Evolutionary conservation across 2,888 invertebrate species (phyloP).

Genomic region (Watsonalla binaria): DNA sequence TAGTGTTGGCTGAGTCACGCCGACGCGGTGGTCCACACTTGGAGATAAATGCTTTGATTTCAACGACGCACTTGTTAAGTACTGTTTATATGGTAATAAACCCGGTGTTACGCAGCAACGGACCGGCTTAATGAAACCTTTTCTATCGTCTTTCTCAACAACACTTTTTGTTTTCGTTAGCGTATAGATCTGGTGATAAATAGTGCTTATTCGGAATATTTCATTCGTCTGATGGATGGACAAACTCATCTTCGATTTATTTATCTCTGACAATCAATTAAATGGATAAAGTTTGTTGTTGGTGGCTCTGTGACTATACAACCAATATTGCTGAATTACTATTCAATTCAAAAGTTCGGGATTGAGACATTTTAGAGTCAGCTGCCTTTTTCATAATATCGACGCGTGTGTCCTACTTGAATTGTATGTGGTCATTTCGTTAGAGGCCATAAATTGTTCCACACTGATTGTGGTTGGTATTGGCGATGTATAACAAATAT

Average conservation of each 20-base stretch:
- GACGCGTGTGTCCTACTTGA: conserved; percentile 27
- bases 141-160: neutral
- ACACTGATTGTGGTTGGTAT: conserved; percentile 38
- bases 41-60: conserved; percentile 30
- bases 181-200: neutral
- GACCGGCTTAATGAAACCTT: neutral
- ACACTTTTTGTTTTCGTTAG: neutral
- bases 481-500: conserved; percentile 28
- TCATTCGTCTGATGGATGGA: neutral
- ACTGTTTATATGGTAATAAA: conserved; percentile 18
- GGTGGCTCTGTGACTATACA: too few species aligned
- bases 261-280: too few species aligned
- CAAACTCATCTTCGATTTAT: neutral
- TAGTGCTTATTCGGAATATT: neutral
- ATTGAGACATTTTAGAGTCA: conserved; percentile 18
- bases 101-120: conserved; percentile 2
- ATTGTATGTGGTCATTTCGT: conserved; percentile 27
- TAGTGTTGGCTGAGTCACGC: conserved; percentile 64
- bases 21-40: conserved; percentile 48
- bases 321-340: neutral
- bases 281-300: too few species aligned
- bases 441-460: conserved; percentile 23
- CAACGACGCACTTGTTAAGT: conserved; percentile 36
- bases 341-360: neutral
- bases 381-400: conserved; percentile 30